A percentile compares a stretch with the other conserved stretches of the same genome.
These are phyloP conservation scores for Aepyceros melampus DNA, from an alignment of 2,113 vertebrate species.

Conservation along the genomic window DNA sequence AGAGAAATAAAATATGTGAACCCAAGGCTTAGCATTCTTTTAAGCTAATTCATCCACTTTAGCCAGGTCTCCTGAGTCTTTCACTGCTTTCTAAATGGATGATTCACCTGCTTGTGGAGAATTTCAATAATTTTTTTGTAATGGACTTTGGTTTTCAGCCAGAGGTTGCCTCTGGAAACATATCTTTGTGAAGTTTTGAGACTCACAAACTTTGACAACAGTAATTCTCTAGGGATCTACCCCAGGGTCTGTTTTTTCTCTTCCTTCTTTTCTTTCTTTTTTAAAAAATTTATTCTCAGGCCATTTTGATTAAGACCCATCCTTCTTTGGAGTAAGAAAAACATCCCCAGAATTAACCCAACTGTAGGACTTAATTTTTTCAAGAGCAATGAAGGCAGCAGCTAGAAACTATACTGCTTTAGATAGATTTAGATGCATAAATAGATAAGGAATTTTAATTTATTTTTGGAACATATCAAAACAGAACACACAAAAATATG, in stretches of 20 bases:
- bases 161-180: not conserved
- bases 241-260: not conserved
- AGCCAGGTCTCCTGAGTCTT: constrained; percentile 1
- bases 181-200: constrained; percentile 17
- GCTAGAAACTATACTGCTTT: not conserved
- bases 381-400: not conserved
- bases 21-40: constrained; percentile 18
- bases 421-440: not conserved
- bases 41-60: not conserved
- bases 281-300: not conserved
- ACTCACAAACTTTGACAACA: not conserved
- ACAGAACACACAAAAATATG: not conserved
- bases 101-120: constrained; percentile 22
- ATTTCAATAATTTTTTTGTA: constrained; percentile 38
- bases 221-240: not conserved
- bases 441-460: not conserved
- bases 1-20: constrained; percentile 33
- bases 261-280: not conserved
- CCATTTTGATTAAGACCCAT: not conserved
- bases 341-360: not conserved
- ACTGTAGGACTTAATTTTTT: not conserved
- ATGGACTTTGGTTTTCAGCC: constrained; percentile 7
- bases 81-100: not conserved
- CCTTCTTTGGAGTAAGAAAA: not conserved
- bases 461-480: not conserved